These are phyloP conservation scores for Acomys russatus DNA, from an alignment of 2,797 vertebrate species.

Conservation along the genomic window DNA sequence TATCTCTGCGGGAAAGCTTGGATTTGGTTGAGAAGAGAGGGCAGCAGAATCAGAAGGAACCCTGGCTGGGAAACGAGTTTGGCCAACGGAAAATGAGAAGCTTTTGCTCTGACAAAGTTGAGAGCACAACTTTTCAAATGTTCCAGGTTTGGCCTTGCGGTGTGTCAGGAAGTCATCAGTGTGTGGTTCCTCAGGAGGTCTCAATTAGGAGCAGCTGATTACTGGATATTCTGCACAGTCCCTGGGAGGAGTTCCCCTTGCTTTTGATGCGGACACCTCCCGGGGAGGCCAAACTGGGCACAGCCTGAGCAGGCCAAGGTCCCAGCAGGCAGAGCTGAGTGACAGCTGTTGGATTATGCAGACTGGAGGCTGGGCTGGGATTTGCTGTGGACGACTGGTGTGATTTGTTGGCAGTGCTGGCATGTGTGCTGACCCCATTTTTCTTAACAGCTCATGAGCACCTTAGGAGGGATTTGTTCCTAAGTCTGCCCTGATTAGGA, in stretches of 20 bases:
- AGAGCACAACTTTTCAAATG: not conserved
- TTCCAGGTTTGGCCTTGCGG: not conserved
- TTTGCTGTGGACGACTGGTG: not conserved
- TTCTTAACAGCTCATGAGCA: conserved; percentile 43
- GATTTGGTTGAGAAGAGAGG: not conserved
- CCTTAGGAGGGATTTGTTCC: not conserved
- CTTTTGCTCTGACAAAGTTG: not conserved
- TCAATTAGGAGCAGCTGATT: not conserved
- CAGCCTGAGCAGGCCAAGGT: not conserved
- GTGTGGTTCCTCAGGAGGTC: not conserved
- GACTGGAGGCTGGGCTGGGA: not conserved
- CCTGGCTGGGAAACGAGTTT: not conserved
- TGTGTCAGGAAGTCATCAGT: not conserved
- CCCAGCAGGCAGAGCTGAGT: not conserved
- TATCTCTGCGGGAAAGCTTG: not conserved
- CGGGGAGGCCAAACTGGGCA: not conserved
- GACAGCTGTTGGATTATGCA: conserved; percentile 56
- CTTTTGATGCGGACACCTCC: not conserved
- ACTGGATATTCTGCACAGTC: not conserved
- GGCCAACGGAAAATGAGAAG: not conserved
- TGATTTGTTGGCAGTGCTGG: not conserved
- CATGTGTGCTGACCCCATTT: not conserved
- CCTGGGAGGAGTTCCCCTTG: not conserved
- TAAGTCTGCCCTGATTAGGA: conserved; percentile 47
- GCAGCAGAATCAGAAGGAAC: not conserved